Base-by-base conservation (phyloP, 1,140 invertebrate species). In the Philotrypesis tridentata region DNA sequence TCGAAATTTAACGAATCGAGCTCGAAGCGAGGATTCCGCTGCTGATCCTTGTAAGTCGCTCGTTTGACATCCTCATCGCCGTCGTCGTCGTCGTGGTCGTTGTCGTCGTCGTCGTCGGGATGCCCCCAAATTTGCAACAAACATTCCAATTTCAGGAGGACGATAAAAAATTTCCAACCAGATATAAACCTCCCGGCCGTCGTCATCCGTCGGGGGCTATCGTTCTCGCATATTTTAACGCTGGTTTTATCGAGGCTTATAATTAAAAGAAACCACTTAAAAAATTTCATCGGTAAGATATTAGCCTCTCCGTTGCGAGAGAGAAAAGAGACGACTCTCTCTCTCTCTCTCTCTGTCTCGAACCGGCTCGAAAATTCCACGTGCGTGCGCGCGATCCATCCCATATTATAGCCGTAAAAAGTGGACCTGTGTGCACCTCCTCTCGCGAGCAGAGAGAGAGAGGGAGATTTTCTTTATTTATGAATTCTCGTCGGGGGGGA, bases 401-500 rank as follows among this genome's bases (percentile, higher is more conserved):
- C 48, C 17, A n/a, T n/a, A n/a, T n/a, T n/a, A n/a, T n/a, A n/a
- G 17, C 48, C 21, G 48, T 55, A 48, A 14, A 65, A 65, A 29
- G 9, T 65, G 25, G 25, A 6, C 60, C 31, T 37, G 4, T 17
- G 61, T 31, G 27, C 7, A 17, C 25, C 2, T 8, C 55, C 25
- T 65, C 61, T 61, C 9, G 9, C 43, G 48, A 48, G 27, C n/a
- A n/a, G n/a, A n/a, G n/a, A n/a, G n/a, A n/a, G n/a, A n/a, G 60
- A 3, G 11, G 40, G 9, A 63, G 17, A 65, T 48, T 76, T 82
- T 71, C 73, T 76, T 75, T 82, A 82, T 82, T 76, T 82, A 82
- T 71, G 74, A 77, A 82, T 76, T 82, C 73, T 65, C 80, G 43
- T 21, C 37, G 73, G 67, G 77, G 77, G 80, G 73, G 67, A 82